Base-by-base conservation (phyloP, 2,797 vertebrate genomes). In the Platyrinchus mystaceus region DNA sequence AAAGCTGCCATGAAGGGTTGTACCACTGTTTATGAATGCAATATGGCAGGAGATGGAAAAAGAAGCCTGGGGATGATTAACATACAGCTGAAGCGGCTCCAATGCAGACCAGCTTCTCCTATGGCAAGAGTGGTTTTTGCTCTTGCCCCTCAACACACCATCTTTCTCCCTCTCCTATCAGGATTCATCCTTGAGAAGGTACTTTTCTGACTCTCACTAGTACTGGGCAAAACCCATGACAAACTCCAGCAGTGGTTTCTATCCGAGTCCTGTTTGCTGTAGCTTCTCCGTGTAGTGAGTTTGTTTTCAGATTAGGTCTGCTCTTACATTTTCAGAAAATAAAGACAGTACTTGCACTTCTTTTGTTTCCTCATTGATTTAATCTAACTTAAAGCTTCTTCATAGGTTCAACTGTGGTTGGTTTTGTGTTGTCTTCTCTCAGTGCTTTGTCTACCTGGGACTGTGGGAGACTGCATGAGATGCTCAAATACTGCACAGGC, bases 1-100 rank as follows among this genome's bases (percentile, higher is more conserved):
- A 94, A 96, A 78, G 83, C 89, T 28, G 90, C 94, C 47, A 93
- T 91, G 91, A 96, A 94, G 36, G 94, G 95, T 7, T 96, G 95
- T 53, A 94, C 95, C 46, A 96, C 91, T 7, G 16, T 90, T 74
- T 91, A 90, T 27, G 93, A 96, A 88, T 95, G 94, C 85, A 86
- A 1, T 44, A 63, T 81, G 41, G 76, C 70, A 66, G 89, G 89
- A 81, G 77, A 93, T 11, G 85, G 83, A 32, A 95, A 93, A 79
- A 81, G 23, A 37, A 95, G 34, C 32, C 30, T 94, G 71, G 89
- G 84, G 7, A 10, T 58, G 37, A 77, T 86, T 43, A 80, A 91
- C 68, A 75, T 96, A 56, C 93, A 94, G 39, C 30, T 95, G 68
- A 94, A 28, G 58, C 28, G 6, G 7, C 91, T 96, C 67, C 55